Percentiles rank a stretch among this genome's conserved stretches.
Evolutionary conservation across 2,113 vertebrate species (phyloP).

Genomic region (Mugil cephalus): DNA sequence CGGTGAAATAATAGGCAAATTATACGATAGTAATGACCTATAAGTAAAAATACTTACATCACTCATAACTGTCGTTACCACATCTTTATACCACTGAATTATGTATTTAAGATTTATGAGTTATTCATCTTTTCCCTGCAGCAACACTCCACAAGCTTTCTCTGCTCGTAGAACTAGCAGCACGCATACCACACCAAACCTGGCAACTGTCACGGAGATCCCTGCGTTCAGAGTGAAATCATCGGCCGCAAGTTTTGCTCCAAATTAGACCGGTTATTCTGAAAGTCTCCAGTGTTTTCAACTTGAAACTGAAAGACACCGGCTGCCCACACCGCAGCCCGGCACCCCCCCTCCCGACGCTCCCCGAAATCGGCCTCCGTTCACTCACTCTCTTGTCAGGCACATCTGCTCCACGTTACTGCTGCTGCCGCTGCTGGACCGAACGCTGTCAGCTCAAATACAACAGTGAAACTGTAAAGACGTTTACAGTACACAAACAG

Average conservation of each 20-base stretch:
- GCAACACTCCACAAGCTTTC: no score
- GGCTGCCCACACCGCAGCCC: constrained; percentile 4
- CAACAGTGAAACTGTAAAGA: constrained; percentile 37
- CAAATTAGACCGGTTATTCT: not conserved
- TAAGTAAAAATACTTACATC: not conserved
- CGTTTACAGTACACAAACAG: constrained; percentile 24
- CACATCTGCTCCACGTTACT: constrained; percentile 75
- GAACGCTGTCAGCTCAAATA: constrained; percentile 70
- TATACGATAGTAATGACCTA: not conserved
- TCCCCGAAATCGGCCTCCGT: constrained; percentile 35
- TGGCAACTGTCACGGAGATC: no score
- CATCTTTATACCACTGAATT: no score
- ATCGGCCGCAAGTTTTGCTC: constrained; percentile 10
- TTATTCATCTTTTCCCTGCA: no score
- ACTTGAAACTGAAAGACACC: not conserved
- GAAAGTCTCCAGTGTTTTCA: constrained; percentile 1
- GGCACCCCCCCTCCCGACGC: constrained; percentile 24
- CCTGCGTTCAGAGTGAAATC: no score
- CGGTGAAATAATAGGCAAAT: no score
- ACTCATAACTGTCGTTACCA: not conserved
- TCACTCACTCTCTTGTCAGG: constrained; percentile 57
- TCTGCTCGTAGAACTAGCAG: no score
- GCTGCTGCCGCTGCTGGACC: no score
- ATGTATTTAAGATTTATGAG: no score
- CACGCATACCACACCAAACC: constrained; percentile 1